Evolutionary conservation across 2,888 invertebrate genomes (phyloP).

Genomic region (Cenopis cana): DNA sequence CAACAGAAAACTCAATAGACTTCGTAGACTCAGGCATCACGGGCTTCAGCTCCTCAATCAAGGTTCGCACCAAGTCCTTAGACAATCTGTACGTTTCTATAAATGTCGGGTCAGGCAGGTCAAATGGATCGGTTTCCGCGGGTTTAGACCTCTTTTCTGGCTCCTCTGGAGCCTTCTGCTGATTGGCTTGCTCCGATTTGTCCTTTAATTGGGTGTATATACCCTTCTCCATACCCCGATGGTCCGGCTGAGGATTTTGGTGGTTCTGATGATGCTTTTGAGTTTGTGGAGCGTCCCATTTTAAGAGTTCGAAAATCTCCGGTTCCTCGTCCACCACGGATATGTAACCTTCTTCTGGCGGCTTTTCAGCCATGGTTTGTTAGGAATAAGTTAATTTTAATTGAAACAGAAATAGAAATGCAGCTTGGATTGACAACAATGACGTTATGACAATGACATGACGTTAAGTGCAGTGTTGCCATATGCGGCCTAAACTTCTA

Average conservation of each 20-base stretch:
- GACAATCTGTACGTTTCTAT: constrained; percentile 72
- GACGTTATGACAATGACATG: no score
- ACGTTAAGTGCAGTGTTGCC: constrained; percentile 32
- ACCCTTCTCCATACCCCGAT: constrained; percentile 30
- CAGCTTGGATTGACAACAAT: constrained; percentile 58
- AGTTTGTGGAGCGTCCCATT: constrained; percentile 77
- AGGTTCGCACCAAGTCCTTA: constrained; percentile 70
- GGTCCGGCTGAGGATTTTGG: constrained; percentile 43
- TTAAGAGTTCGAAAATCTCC: constrained; percentile 77
- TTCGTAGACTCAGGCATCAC: constrained; percentile 78
- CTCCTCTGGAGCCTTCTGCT: constrained; percentile 70
- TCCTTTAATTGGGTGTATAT: constrained; percentile 48
- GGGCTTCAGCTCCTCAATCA: constrained; percentile 73
- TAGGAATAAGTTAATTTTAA: constrained; percentile 52
- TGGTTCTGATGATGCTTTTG: constrained; percentile 60
- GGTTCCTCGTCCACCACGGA: constrained; percentile 80
- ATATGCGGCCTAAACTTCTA: background rate
- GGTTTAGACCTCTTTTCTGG: constrained; percentile 72
- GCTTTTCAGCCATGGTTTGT: constrained; percentile 76
- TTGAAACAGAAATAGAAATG: constrained; percentile 56
- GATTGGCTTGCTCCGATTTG: constrained; percentile 63
- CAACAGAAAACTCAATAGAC: constrained; percentile 75
- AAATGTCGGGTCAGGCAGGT: constrained; percentile 70
- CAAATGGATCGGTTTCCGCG: constrained; percentile 73
- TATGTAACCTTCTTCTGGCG: constrained; percentile 78